A percentile compares a stretch with the other conserved stretches of the same genome.
phyloP scores from a whole-genome alignment of 2,797 vertebrate genomes.

The Anomalospiza imberbis region DNA sequence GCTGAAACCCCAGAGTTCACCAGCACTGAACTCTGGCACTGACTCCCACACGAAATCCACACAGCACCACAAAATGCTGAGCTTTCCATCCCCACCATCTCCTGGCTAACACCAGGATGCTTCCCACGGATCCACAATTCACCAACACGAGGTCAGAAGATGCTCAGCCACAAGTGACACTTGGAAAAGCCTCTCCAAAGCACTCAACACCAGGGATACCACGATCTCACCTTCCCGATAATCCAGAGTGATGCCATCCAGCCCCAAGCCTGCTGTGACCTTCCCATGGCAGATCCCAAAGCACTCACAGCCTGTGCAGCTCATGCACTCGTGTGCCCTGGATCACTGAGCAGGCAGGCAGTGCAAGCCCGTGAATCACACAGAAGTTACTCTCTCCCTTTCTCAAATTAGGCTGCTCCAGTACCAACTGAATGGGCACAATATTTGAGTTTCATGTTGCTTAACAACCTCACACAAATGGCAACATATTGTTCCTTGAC shows the following conservation, averaged over 20 bases:
- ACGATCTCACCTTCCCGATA: background rate
- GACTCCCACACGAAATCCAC: background rate
- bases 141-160: rapidly evolving
- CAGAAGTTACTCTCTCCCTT: background rate
- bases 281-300: background rate
- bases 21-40: background rate
- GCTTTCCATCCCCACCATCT: background rate
- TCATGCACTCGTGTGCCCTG: background rate
- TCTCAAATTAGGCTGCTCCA: slow-evolving; percentile 17
- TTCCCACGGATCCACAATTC: background rate
- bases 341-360: background rate
- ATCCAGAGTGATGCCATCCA: background rate
- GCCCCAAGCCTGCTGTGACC: background rate
- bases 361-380: background rate
- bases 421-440: slow-evolving; percentile 16
- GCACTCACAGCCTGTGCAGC: background rate
- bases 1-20: background rate
- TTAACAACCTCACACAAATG: slow-evolving; percentile 41
- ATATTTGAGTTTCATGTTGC: slow-evolving; percentile 59
- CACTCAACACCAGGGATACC: background rate
- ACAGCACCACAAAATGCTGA: rapidly evolving
- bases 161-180: background rate
- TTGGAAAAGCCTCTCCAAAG: background rate
- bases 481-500: slow-evolving; percentile 60
- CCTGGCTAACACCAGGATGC: background rate